Evolutionary conservation across 2,888 invertebrate species (phyloP).

Genomic region (Abscondita cerata): DNA sequence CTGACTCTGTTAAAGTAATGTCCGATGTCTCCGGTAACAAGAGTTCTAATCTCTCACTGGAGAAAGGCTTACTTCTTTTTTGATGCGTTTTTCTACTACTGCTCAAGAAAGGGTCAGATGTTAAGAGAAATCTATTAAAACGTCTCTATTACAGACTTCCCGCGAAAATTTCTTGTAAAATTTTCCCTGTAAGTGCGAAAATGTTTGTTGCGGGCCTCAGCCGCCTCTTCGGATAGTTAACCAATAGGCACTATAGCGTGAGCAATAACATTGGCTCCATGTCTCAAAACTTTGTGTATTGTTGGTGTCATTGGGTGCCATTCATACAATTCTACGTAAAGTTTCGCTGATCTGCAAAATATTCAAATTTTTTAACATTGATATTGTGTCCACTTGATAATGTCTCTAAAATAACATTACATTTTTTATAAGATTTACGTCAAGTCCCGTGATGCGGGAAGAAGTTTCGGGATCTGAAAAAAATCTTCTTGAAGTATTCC

Average conservation of each 20-base stretch:
- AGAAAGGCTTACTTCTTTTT: no score
- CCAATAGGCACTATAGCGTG: neutral
- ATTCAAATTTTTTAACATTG: slow-evolving; percentile 14
- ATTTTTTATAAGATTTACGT: no score
- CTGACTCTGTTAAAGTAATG: no score
- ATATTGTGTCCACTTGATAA: slow-evolving; percentile 28
- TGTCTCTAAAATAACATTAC: slow-evolving; percentile 47
- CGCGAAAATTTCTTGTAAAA: no score
- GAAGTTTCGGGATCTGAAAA: slow-evolving; percentile 42
- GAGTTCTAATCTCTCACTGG: no score
- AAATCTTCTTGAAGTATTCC: slow-evolving; percentile 47
- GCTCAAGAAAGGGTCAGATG: no score
- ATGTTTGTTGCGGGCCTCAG: neutral
- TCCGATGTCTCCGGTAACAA: no score
- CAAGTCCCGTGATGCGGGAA: slow-evolving; percentile 11
- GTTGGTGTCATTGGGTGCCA: slow-evolving; percentile 46
- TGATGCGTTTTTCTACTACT: no score
- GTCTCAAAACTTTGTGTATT: slow-evolving; percentile 39
- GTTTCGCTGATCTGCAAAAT: slow-evolving; percentile 33
- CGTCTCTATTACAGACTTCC: no score
- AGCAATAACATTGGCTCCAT: neutral
- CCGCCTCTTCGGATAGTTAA: neutral
- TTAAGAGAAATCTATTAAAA: no score
- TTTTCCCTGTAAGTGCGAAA: no score
- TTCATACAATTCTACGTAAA: slow-evolving; percentile 43